Percentiles rank a stretch among this genome's conserved stretches.
Conservation (phyloP, 2,797 vertebrate species). For the Pogonophryne albipinna region DNA sequence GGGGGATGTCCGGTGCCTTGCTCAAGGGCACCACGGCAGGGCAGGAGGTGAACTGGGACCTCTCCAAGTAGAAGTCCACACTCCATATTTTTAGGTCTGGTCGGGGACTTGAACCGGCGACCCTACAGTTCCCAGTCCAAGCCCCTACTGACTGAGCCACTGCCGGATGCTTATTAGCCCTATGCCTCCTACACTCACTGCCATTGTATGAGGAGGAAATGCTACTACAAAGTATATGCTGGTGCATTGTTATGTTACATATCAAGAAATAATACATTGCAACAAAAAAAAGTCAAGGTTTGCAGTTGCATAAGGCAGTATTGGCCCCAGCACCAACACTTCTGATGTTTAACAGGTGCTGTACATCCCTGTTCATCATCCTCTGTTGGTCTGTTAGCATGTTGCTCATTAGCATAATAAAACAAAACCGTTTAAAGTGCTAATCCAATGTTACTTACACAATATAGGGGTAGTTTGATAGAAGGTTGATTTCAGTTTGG, state of each 20-base stretch:
- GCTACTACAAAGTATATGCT: neutral
- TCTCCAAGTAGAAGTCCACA: no score
- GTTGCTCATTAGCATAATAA: neutral
- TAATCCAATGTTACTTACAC: neutral
- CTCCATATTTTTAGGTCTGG: no score
- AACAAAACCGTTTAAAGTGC: no score
- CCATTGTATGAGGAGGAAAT: neutral
- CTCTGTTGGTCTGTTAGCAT: constrained; percentile 1
- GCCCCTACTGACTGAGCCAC: no score
- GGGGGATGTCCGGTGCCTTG: no score
- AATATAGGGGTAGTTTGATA: neutral
- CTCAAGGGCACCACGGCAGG: no score
- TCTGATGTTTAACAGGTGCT: neutral
- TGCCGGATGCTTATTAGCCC: constrained; percentile 9
- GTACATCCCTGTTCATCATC: neutral
- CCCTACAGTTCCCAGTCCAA: no score
- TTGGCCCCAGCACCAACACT: neutral
- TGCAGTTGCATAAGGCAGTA: neutral
- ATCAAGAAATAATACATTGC: neutral
- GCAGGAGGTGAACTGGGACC: no score
- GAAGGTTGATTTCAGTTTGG: neutral
- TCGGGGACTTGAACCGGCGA: no score
- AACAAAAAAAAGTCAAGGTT: neutral
- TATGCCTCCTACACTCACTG: neutral
- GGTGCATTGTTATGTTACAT: neutral